A percentile compares a stretch with the other conserved stretches of the same genome.
Conservation (phyloP, 2,888 invertebrate species). For the Sycophila texana region DNA sequence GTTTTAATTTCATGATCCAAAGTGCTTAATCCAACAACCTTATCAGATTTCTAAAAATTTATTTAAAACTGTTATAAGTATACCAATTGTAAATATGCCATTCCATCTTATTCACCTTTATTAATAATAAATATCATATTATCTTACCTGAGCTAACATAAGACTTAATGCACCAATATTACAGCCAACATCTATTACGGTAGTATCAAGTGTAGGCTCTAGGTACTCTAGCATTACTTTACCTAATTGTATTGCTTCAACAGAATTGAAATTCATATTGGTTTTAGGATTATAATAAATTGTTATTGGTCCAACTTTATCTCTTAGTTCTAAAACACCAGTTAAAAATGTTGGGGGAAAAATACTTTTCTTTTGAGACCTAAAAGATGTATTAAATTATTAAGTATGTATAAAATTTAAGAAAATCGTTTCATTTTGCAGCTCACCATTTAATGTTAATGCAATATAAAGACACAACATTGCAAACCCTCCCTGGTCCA, state of each 20-base stretch:
- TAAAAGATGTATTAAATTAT: slow-evolving; percentile 14
- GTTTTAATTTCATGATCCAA: slow-evolving; percentile 40
- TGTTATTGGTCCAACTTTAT: slow-evolving; percentile 54
- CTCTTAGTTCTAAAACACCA: slow-evolving; percentile 45
- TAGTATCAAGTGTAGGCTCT: slow-evolving; percentile 36
- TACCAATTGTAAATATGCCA: not conserved
- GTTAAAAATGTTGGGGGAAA: slow-evolving; percentile 31
- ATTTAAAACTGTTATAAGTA: not conserved
- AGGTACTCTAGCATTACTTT: slow-evolving; percentile 42
- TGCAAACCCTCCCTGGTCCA: slow-evolving; percentile 46
- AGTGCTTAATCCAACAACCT: slow-evolving; percentile 51
- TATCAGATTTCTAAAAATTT: slow-evolving; percentile 49
- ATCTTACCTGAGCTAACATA: slow-evolving; percentile 51
- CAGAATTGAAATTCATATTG: slow-evolving; percentile 45
- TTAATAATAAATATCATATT: not conserved
- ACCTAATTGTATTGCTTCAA: slow-evolving; percentile 41
- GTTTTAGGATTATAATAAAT: slow-evolving; percentile 48
- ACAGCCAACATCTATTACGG: slow-evolving; percentile 52
- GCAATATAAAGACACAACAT: slow-evolving; percentile 50
- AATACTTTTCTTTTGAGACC: slow-evolving; percentile 44
- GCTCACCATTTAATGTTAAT: slow-evolving; percentile 46
- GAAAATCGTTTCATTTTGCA: not conserved
- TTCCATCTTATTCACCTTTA: not conserved
- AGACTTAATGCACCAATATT: slow-evolving; percentile 48
- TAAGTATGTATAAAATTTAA: slow-evolving; percentile 5